Conservation (phyloP, 2,113 vertebrate species). For the Cyprichromis sp. region DNA sequence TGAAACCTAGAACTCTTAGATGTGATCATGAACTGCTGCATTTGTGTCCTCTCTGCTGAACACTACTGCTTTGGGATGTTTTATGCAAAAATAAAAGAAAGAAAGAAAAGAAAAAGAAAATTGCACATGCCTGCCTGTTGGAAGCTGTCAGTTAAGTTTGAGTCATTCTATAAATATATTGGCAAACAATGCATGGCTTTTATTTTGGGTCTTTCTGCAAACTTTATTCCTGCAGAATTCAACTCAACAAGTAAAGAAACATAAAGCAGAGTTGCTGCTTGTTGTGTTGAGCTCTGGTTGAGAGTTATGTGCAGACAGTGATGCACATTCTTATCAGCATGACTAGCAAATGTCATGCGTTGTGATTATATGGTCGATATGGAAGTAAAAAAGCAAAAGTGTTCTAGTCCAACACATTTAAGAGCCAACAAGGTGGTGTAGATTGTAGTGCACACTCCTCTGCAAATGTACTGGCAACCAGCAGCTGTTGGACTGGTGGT, state of each 20-base stretch:
- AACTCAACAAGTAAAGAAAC: not conserved
- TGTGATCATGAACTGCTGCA: constrained; percentile 9
- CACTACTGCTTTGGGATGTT: not conserved
- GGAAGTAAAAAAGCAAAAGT: not conserved
- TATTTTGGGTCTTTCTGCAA: not conserved
- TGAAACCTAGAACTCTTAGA: constrained; percentile 29
- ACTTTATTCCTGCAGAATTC: not conserved
- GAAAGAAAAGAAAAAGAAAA: not conserved
- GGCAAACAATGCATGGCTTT: not conserved
- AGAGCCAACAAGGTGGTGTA: not conserved
- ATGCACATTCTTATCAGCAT: not conserved
- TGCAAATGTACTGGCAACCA: not conserved
- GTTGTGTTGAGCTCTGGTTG: not conserved
- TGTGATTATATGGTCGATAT: not conserved
- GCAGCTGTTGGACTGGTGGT: not conserved
- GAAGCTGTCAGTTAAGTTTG: not conserved
- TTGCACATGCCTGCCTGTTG: not conserved
- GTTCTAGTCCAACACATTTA: not conserved
- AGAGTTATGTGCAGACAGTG: not conserved
- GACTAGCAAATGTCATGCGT: not conserved
- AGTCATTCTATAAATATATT: not conserved
- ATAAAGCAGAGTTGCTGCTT: not conserved
- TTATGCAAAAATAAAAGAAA: not conserved
- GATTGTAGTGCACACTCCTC: not conserved
- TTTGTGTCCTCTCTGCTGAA: constrained; percentile 24